Percentiles rank a stretch among this genome's conserved stretches.
phyloP scores from a whole-genome alignment of 2,113 vertebrate genomes.

The Pavo muticus region DNA sequence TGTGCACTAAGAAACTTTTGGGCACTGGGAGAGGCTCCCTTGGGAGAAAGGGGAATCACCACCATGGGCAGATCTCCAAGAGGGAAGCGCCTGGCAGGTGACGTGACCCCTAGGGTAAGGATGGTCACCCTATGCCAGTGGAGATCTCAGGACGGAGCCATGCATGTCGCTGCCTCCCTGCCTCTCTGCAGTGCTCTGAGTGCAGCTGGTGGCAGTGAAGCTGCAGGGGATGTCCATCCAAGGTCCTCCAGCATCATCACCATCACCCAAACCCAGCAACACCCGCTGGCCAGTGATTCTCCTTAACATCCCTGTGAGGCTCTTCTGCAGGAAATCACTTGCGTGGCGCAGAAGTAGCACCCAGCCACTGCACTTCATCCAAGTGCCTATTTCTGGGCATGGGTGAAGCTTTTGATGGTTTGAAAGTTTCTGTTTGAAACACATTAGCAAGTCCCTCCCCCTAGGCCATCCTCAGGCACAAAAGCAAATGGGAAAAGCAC shows the following conservation, averaged over 20 bases:
- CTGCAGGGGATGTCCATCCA: background rate
- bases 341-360: background rate
- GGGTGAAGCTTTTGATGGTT: background rate
- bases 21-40: rapidly evolving
- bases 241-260: background rate
- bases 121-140: background rate
- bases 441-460: background rate
- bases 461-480: background rate
- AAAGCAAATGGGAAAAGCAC: background rate
- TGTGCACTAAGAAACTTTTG: background rate
- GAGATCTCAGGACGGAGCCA: background rate
- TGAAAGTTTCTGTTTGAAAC: background rate
- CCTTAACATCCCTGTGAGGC: no score
- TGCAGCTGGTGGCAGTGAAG: background rate
- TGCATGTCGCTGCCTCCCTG: rapidly evolving
- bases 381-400: background rate
- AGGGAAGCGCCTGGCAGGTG: background rate
- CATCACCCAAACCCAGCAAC: rapidly evolving
- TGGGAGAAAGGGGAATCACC: rapidly evolving
- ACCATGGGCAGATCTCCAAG: background rate
- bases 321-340: background rate
- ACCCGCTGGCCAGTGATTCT: no score
- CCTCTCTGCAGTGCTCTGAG: background rate
- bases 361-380: background rate
- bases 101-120: background rate